Conservation (phyloP, 2,797 vertebrate genomes). For the Betta splendens region DNA sequence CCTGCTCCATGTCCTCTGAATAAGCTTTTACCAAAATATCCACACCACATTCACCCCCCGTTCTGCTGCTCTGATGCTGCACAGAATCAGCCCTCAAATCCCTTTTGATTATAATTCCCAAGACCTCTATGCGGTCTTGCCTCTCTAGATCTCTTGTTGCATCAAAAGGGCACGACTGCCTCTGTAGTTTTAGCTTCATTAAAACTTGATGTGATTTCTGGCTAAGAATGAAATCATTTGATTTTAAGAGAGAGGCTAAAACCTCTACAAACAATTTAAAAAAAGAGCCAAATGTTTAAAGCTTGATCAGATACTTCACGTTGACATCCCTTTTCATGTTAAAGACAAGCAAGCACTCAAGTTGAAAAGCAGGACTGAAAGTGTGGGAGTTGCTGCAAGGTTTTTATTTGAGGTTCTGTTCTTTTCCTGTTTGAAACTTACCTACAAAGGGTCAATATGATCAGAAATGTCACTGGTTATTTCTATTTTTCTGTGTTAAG, state of each 20-base stretch:
- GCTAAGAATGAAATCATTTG: slow-evolving; percentile 6
- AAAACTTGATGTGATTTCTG: slow-evolving; percentile 34
- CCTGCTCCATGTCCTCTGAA: slow-evolving; percentile 27
- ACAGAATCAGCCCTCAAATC: slow-evolving; percentile 28
- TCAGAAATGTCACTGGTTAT: no score
- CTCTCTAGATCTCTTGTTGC: slow-evolving; percentile 44
- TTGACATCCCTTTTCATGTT: not conserved
- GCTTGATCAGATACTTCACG: slow-evolving; percentile 4
- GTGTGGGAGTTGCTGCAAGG: not conserved
- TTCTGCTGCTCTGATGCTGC: slow-evolving; percentile 8
- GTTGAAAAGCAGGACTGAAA: not conserved
- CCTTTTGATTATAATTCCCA: slow-evolving; percentile 37
- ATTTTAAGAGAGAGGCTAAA: slow-evolving; percentile 24
- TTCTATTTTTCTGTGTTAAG: no score
- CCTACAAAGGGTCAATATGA: slow-evolving; percentile 30
- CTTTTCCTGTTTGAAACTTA: not conserved
- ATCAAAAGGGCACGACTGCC: slow-evolving; percentile 42
- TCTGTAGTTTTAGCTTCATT: slow-evolving; percentile 50
- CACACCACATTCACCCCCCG: slow-evolving; percentile 2
- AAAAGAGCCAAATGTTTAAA: not conserved
- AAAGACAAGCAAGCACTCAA: slow-evolving; percentile 3
- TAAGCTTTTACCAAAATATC: slow-evolving; percentile 32
- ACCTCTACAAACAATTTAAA: not conserved
- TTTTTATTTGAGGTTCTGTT: not conserved
- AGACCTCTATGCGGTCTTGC: slow-evolving; percentile 34